Evolutionary conservation across 2,888 invertebrate species (phyloP).

Genomic region (Prosapia bicincta): DNA sequence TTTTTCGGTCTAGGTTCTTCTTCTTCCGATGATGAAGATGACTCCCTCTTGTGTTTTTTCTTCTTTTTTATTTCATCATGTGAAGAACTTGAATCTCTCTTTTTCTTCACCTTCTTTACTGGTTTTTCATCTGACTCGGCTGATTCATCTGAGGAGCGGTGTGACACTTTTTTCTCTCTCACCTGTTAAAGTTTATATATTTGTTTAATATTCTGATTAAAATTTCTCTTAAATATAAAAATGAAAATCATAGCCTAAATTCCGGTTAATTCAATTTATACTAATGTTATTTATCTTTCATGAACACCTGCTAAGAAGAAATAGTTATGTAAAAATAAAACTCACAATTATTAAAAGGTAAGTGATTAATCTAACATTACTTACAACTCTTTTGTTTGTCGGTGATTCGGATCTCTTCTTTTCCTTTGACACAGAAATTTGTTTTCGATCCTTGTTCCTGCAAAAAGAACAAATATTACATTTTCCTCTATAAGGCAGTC

Average conservation of each 20-base stretch:
- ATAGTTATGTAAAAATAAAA: too few relatives aligned
- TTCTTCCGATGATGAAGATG: constrained; percentile 44
- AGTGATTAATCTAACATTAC: too few relatives aligned
- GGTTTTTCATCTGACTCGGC: constrained; percentile 53
- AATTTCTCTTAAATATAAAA: too few relatives aligned
- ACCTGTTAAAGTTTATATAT: not conserved
- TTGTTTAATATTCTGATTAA: too few relatives aligned
- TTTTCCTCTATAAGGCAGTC: too few relatives aligned
- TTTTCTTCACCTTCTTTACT: constrained; percentile 43
- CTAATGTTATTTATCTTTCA: too few relatives aligned
- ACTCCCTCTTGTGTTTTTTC: constrained; percentile 31
- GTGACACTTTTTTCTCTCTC: constrained; percentile 24
- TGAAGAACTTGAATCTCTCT: constrained; percentile 35
- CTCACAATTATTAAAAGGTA: too few relatives aligned
- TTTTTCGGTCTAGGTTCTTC: constrained; percentile 35
- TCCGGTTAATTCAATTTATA: too few relatives aligned
- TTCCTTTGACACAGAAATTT: constrained; percentile 50
- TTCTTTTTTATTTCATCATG: constrained; percentile 33
- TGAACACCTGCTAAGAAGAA: too few relatives aligned
- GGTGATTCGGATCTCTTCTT: constrained; percentile 57
- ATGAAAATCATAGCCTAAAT: too few relatives aligned
- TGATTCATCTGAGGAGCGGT: constrained; percentile 44
- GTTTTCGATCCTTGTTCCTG: constrained; percentile 62
- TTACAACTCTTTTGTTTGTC: constrained; percentile 46
- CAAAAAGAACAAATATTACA: constrained; percentile 49